Evolutionary conservation across 2,113 vertebrate genomes (phyloP).

Genomic region (Syrrhaptes paradoxus): DNA sequence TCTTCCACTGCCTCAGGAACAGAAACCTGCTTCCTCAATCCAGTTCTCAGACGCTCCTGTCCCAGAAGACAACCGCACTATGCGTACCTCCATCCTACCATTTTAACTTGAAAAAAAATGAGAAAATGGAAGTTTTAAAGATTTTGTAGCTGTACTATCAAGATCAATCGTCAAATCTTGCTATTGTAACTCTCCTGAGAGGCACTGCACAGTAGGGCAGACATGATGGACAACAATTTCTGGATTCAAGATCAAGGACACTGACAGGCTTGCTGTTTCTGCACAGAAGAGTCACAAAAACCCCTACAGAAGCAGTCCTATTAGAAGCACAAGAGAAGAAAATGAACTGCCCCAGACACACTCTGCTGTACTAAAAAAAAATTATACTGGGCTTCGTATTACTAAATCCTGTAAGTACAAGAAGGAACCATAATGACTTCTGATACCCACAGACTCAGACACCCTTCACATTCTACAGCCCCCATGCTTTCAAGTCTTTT

Average conservation of each 20-base stretch:
- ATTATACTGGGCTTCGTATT: background rate
- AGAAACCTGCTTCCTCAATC: background rate
- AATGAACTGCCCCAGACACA: background rate
- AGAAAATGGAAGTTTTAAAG: background rate
- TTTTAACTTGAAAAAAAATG: background rate
- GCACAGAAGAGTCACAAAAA: background rate
- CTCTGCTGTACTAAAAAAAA: background rate
- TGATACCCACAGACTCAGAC: background rate
- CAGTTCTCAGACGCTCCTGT: background rate
- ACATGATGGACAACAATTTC: background rate
- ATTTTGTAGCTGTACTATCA: background rate
- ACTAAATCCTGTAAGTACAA: background rate
- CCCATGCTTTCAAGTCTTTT: background rate
- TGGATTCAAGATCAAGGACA: background rate
- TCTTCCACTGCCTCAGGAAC: constrained; percentile 2
- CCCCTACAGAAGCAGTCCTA: background rate
- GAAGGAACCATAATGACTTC: background rate
- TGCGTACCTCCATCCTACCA: background rate
- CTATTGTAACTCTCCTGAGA: background rate
- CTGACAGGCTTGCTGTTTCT: background rate
- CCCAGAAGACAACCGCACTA: background rate
- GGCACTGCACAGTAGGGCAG: background rate
- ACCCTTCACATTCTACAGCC: background rate
- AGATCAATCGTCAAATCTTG: background rate
- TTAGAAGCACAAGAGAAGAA: background rate